Conservation (phyloP, 2,888 invertebrate genomes). For the Platynereis dumerilii region DNA sequence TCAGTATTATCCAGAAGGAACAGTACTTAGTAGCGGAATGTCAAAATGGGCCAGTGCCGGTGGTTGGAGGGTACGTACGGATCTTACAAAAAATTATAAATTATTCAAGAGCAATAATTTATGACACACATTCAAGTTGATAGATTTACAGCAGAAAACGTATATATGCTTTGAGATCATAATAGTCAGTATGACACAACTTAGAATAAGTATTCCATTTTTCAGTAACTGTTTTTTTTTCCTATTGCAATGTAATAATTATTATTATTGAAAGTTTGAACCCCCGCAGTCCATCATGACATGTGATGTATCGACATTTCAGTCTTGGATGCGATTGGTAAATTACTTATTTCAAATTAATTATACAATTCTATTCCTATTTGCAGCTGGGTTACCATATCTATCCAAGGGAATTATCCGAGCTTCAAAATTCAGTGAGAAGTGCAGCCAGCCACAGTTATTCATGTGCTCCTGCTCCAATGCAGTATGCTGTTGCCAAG, state of each 20-base stretch:
- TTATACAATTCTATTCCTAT: no score
- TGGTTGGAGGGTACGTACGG: slow-evolving; percentile 57
- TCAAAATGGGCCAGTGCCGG: slow-evolving; percentile 64
- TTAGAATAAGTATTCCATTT: no score
- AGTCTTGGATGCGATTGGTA: no score
- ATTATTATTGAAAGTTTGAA: no score
- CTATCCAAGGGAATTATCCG: slow-evolving; percentile 44
- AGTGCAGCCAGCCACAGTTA: slow-evolving; percentile 61
- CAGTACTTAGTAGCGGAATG: slow-evolving; percentile 54
- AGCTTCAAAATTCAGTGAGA: slow-evolving; percentile 42
- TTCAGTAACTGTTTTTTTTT: no score
- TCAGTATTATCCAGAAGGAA: slow-evolving; percentile 61
- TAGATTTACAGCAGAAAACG: no score
- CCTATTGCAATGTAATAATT: no score
- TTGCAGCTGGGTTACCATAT: slow-evolving; percentile 58
- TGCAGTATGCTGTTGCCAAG: slow-evolving; percentile 57
- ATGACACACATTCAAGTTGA: not conserved
- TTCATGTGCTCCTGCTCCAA: slow-evolving; percentile 57
- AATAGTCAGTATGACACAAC: no score
- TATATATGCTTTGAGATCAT: no score
- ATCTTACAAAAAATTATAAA: slow-evolving; percentile 1
- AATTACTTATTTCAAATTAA: no score
- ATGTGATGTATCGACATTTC: no score
- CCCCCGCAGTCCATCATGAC: no score
- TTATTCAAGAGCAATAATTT: not conserved